Evolutionary conservation across 2,113 vertebrate species (phyloP).

Genomic region (Psittacara wagleri): DNA sequence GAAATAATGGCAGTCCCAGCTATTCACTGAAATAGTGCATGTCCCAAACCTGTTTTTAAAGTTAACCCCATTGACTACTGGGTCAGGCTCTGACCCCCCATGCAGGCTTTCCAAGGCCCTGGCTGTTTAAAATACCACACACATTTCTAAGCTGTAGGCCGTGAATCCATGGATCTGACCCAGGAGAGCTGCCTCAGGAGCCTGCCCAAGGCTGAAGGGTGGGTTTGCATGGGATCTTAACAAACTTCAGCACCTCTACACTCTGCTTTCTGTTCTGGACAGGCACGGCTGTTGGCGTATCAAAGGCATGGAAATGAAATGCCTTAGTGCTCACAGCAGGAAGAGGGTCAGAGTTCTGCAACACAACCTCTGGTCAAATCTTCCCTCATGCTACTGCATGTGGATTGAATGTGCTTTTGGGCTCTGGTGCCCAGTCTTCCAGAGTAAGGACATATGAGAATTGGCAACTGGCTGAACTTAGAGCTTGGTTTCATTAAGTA

Average conservation of each 20-base stretch:
- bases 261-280: not conserved
- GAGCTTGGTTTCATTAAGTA: not conserved
- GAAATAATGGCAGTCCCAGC: not conserved
- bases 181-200: not conserved
- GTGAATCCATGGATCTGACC: not conserved
- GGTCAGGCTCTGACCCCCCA: not conserved
- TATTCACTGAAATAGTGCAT: not conserved
- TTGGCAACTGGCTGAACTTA: not conserved
- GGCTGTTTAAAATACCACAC: not conserved
- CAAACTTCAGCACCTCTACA: not conserved
- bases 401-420: not conserved
- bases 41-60: not conserved
- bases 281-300: not conserved
- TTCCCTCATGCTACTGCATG: not conserved
- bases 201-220: not conserved
- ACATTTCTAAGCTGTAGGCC: not conserved
- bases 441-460: fast-evolving
- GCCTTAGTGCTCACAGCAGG: not conserved
- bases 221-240: not conserved
- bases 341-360: not conserved
- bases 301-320: not conserved
- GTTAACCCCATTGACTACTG: not conserved
- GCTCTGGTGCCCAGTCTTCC: fast-evolving
- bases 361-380: not conserved
- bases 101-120: not conserved